phyloP scores from a whole-genome alignment of 2,113 vertebrate genomes.

The Nothoprocta perdicaria region DNA sequence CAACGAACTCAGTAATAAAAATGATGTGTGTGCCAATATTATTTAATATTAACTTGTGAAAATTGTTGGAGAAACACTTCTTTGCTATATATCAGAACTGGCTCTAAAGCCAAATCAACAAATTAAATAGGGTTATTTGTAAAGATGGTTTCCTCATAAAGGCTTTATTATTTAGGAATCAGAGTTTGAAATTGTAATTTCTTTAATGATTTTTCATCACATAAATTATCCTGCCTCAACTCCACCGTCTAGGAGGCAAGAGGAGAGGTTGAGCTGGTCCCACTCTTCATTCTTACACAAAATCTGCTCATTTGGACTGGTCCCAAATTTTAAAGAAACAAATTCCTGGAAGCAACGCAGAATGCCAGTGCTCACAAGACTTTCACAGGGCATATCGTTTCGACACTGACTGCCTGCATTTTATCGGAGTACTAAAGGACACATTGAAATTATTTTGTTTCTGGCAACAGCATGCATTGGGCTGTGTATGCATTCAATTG shows the following conservation, averaged over 20 bases:
- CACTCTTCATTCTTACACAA: conserved; percentile 71
- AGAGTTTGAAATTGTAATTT: conserved; percentile 50
- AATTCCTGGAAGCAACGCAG: conserved; percentile 64
- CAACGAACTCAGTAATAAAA: conserved; percentile 62
- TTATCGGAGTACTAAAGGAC: conserved; percentile 68
- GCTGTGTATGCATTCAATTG: conserved; percentile 56
- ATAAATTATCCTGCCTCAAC: conserved; percentile 67
- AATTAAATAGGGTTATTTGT: conserved; percentile 56
- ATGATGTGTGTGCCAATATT: conserved; percentile 53
- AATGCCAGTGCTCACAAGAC: conserved; percentile 40
- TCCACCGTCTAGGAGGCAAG: conserved; percentile 67
- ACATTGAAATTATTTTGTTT: conserved; percentile 60
- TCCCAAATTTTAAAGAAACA: conserved; percentile 70
- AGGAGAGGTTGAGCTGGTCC: conserved; percentile 44
- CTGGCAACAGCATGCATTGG: conserved; percentile 30
- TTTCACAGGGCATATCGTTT: conserved; percentile 69
- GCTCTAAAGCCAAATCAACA: conserved; percentile 5
- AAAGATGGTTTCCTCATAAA: conserved; percentile 48
- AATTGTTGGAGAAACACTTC: conserved; percentile 47
- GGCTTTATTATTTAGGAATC: conserved; percentile 63
- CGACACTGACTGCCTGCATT: conserved; percentile 64
- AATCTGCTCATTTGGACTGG: conserved; percentile 64
- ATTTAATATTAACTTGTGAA: conserved; percentile 60
- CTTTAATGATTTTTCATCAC: conserved; percentile 63
- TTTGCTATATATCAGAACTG: conserved; percentile 29